A percentile compares a stretch with the other conserved stretches of the same genome.
phyloP scores from a whole-genome alignment of 1,140 invertebrate genomes.

The Phenacoccus solenopsis region DNA sequence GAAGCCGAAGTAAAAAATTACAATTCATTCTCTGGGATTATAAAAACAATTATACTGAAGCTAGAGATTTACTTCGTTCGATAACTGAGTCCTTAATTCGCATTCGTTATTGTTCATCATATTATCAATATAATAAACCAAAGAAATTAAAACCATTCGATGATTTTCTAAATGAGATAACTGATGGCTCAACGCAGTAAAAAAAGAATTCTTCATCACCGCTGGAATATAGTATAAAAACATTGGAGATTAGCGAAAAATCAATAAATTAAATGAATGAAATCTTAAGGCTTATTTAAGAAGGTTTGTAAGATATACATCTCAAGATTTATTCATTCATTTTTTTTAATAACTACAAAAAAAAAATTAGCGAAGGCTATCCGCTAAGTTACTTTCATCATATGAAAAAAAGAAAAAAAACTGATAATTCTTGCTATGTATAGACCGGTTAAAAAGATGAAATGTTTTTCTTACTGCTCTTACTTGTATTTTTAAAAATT shows the following conservation, averaged over 20 bases:
- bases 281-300: not conserved
- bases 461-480: too few relatives aligned
- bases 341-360: not conserved
- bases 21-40: not conserved
- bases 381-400: too few relatives aligned
- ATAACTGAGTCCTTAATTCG: constrained; percentile 5
- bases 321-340: too few relatives aligned
- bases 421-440: too few relatives aligned
- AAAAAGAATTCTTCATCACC: constrained; percentile 21
- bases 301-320: too few relatives aligned
- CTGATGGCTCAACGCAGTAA: constrained; percentile 21
- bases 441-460: too few relatives aligned
- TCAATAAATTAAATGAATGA: not conserved
- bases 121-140: constrained; percentile 19
- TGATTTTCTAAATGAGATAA: constrained; percentile 20
- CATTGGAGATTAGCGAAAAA: not conserved
- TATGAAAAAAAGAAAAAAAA: too few relatives aligned
- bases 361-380: not conserved
- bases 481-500: too few relatives aligned
- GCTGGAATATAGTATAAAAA: not conserved
- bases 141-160: constrained; percentile 15
- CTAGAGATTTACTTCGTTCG: constrained; percentile 16
- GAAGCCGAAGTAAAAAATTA: not conserved
- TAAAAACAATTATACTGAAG: not conserved
- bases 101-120: not conserved